Conservation (phyloP, 2,888 invertebrate species). For the Agrypnus murinus region DNA sequence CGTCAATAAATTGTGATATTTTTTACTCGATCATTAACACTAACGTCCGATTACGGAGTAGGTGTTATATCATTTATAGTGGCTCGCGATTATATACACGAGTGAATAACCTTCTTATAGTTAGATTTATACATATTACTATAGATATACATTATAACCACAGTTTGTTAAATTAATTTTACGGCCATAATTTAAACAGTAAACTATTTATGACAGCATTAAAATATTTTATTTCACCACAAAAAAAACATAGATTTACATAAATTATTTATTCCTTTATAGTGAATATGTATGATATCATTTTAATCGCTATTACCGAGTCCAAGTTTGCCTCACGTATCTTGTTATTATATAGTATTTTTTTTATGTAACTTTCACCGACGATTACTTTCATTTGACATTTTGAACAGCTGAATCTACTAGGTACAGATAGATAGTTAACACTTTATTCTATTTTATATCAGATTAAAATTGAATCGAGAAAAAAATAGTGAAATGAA, state of each 20-base stretch:
- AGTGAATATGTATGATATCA: slow-evolving; percentile 27
- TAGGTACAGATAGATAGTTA: neutral
- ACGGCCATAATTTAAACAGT: neutral
- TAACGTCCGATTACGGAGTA: no score
- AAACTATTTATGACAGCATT: neutral
- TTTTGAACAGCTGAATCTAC: slow-evolving; percentile 23
- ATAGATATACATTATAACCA: neutral
- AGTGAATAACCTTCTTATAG: neutral
- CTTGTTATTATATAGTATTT: slow-evolving; percentile 3
- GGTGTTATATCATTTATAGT: no score
- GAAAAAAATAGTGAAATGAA: no score
- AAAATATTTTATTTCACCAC: neutral
- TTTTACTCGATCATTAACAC: no score
- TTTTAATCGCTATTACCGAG: slow-evolving; percentile 27
- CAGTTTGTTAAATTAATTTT: neutral
- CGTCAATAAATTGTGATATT: no score
- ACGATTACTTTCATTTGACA: slow-evolving; percentile 48
- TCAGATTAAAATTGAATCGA: no score
- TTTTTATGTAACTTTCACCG: slow-evolving; percentile 46
- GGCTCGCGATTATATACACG: neutral
- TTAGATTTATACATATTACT: no score
- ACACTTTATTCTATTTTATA: no score
- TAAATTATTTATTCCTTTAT: slow-evolving; percentile 17
- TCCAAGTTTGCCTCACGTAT: slow-evolving; percentile 11
- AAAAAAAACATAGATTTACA: slow-evolving; percentile 5